These are phyloP conservation scores for Dascyllus trimaculatus DNA, from an alignment of 2,113 vertebrate genomes.

Conservation along the genomic window DNA sequence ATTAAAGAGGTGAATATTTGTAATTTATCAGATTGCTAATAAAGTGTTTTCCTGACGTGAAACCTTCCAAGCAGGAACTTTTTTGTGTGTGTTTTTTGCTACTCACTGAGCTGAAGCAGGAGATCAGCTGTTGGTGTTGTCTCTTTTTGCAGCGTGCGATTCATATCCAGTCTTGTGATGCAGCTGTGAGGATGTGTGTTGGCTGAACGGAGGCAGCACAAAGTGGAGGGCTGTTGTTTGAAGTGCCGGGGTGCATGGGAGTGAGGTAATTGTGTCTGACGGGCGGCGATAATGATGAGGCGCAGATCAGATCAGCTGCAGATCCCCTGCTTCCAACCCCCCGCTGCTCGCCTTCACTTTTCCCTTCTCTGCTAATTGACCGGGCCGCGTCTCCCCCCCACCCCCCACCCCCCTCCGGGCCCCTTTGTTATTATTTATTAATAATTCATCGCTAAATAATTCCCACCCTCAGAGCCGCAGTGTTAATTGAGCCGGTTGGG, in stretches of 20 bases:
- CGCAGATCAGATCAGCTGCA: conserved; percentile 89
- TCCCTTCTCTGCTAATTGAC: conserved; percentile 94
- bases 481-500: conserved; percentile 91
- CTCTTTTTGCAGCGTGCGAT: conserved; percentile 3
- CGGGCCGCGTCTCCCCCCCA: conserved; percentile 89
- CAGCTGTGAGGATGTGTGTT: background rate
- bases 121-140: background rate
- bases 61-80: background rate
- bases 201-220: conserved; percentile 23
- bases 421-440: conserved; percentile 99
- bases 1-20: background rate
- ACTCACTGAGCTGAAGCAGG: background rate
- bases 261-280: conserved; percentile 96
- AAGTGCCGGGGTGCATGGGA: conserved; percentile 86
- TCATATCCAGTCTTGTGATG: background rate
- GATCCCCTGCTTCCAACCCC: conserved; percentile 87
- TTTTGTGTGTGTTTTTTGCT: background rate
- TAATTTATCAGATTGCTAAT: too few relatives aligned
- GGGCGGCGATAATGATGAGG: conserved; percentile 93
- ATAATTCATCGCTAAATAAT: conserved; percentile 99
- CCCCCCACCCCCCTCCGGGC: too few relatives aligned
- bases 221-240: conserved; percentile 87
- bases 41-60: background rate
- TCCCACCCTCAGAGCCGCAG: conserved; percentile 90
- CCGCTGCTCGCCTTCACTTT: conserved; percentile 90